Percentiles rank a stretch among this genome's conserved stretches.
Evolutionary conservation across 2,797 vertebrate species (phyloP).

Genomic region (Scleropages formosus): DNA sequence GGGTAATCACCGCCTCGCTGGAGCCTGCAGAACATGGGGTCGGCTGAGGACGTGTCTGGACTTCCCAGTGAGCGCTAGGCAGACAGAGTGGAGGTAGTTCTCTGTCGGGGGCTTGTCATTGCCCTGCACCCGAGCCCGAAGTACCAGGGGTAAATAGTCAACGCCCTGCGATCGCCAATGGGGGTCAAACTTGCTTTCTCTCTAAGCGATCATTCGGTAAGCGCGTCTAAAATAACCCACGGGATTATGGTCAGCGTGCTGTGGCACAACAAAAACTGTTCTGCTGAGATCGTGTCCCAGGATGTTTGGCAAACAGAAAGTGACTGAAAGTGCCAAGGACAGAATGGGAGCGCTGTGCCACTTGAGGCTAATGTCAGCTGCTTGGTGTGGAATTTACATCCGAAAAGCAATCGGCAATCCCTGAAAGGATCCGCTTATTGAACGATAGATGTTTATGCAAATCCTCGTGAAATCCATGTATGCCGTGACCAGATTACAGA

Average conservation of each 20-base stretch:
- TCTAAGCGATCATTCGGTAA: neutral
- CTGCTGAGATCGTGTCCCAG: neutral
- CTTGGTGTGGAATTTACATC: neutral
- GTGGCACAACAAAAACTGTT: no score
- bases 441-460: neutral
- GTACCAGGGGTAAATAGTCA: no score
- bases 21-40: no score
- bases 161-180: no score
- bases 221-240: neutral
- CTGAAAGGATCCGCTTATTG: neutral
- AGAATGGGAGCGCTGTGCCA: conserved; percentile 11
- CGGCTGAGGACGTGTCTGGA: no score
- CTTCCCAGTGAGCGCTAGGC: no score
- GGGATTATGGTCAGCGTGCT: no score
- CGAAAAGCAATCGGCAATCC: neutral
- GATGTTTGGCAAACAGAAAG: neutral
- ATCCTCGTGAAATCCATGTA: no score
- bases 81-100: no score
- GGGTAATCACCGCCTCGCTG: no score
- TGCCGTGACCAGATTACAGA: no score
- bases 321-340: neutral
- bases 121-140: neutral
- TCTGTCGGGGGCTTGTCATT: no score
- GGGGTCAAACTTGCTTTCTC: neutral
- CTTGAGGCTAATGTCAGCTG: neutral